A percentile compares a stretch with the other conserved stretches of the same genome.
Conservation (phyloP, 1,140 invertebrate genomes). For the Drosophila teissieri region DNA sequence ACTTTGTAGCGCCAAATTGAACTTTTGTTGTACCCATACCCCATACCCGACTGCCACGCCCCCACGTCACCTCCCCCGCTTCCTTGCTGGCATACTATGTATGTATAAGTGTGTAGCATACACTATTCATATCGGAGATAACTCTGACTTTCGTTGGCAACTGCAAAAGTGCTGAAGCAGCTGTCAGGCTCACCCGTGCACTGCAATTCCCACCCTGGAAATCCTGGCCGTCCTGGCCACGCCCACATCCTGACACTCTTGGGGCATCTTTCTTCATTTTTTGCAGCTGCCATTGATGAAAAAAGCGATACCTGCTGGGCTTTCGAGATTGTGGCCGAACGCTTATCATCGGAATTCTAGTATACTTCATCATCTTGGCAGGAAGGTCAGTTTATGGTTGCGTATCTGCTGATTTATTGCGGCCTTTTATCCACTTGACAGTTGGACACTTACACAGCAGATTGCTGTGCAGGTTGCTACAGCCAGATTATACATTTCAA, state of each 20-base stretch:
- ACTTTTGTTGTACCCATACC: constrained; percentile 67
- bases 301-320: constrained; percentile 44
- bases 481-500: neutral
- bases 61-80: constrained; percentile 14
- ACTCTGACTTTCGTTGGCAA: constrained; percentile 35
- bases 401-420: constrained; percentile 26
- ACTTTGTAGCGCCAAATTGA: constrained; percentile 81
- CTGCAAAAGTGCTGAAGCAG: constrained; percentile 50
- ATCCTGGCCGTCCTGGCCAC: neutral
- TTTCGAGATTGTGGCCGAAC: constrained; percentile 21
- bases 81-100: constrained; percentile 1
- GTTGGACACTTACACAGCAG: neutral
- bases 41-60: neutral
- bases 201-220: constrained; percentile 12
- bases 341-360: constrained; percentile 23
- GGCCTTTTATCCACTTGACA: neutral
- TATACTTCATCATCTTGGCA: constrained; percentile 4
- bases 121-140: constrained; percentile 43
- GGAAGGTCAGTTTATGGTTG: constrained; percentile 19
- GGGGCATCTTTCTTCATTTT: constrained; percentile 13
- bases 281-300: constrained; percentile 29
- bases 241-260: constrained; percentile 30
- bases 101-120: constrained; percentile 1
- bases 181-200: constrained; percentile 42
- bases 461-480: neutral